Conservation (phyloP, 2,888 invertebrate species). For the Dryobotodes eremita region DNA sequence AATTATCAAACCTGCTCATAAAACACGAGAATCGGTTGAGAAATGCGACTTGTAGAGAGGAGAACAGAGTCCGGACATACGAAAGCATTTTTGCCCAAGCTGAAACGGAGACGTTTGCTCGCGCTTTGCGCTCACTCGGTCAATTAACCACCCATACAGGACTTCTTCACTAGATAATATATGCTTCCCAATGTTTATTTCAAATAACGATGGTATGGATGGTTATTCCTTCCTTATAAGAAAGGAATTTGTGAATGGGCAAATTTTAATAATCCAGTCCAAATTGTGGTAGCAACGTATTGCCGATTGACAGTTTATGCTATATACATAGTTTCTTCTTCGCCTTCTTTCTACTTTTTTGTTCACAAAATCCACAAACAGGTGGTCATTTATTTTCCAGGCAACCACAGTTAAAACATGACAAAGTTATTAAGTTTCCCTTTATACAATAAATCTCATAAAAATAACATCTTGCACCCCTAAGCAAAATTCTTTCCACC, state of each 20-base stretch:
- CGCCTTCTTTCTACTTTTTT: no score
- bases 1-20: no score
- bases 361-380: slow-evolving; percentile 1
- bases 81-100: no score
- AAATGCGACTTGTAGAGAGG: no score
- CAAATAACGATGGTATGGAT: no score
- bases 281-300: background rate
- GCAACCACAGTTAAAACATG: background rate
- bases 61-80: no score
- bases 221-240: no score
- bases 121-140: no score
- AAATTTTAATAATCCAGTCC: background rate
- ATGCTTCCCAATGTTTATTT: background rate
- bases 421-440: background rate
- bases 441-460: background rate
- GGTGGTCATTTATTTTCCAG: background rate
- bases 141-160: background rate
- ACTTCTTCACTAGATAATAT: background rate
- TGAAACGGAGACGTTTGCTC: no score
- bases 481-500: background rate
- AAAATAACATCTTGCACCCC: slow-evolving; percentile 13
- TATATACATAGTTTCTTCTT: background rate
- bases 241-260: background rate
- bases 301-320: background rate
- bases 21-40: no score